These are phyloP conservation scores for Cataglyphis cursor DNA, from an alignment of 2,888 invertebrate species.

Conservation along the genomic window DNA sequence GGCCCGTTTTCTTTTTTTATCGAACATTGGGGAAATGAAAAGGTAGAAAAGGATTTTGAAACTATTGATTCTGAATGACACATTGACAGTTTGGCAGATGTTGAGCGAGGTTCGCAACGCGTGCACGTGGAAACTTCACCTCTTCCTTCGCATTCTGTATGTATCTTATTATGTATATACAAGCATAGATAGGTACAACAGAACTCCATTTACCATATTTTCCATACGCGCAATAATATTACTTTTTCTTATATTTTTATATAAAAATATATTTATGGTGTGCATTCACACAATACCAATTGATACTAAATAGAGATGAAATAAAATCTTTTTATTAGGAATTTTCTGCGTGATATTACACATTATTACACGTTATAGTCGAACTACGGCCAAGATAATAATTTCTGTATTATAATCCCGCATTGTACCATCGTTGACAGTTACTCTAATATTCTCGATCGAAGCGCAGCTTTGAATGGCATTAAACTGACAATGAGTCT, in stretches of 20 bases:
- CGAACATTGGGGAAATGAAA: slow-evolving; percentile 42
- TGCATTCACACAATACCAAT: background rate
- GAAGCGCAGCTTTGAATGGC: slow-evolving; percentile 55
- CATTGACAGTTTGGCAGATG: slow-evolving; percentile 71
- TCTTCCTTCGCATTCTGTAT: slow-evolving; percentile 24
- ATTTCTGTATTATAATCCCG: slow-evolving; percentile 7
- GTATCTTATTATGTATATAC: no score
- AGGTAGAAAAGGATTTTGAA: slow-evolving; percentile 51
- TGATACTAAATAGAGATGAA: background rate
- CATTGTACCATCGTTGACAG: slow-evolving; percentile 39
- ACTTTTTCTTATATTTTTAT: background rate
- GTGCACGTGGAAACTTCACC: slow-evolving; percentile 17
- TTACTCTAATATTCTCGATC: slow-evolving; percentile 46
- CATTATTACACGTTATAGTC: background rate
- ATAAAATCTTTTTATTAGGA: background rate
- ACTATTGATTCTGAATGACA: slow-evolving; percentile 71
- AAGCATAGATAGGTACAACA: slow-evolving; percentile 18
- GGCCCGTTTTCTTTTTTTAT: slow-evolving; percentile 47
- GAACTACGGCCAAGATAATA: background rate
- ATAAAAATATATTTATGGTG: slow-evolving; percentile 13
- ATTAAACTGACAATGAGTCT: slow-evolving; percentile 51
- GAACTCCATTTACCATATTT: slow-evolving; percentile 15
- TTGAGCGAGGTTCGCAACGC: slow-evolving; percentile 59
- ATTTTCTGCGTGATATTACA: background rate
- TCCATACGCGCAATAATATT: background rate